phyloP scores from a whole-genome alignment of 2,888 invertebrate species.

The Octodonta nipae region DNA sequence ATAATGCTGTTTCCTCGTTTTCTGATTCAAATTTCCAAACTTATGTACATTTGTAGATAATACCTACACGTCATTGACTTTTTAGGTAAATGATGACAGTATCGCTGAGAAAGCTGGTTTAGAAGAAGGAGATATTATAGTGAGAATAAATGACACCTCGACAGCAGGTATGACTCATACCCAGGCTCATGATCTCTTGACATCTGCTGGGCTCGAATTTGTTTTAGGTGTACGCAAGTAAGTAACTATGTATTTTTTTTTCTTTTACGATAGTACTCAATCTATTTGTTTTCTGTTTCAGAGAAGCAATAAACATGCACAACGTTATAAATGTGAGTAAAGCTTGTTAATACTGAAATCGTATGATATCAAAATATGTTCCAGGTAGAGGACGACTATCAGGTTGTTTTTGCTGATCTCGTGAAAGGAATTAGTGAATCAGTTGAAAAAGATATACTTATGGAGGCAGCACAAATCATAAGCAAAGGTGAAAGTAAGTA shows the following conservation, averaged over 20 bases:
- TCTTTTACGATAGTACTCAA: no score
- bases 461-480: no score
- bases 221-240: slow-evolving; percentile 60
- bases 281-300: no score
- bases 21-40: neutral
- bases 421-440: slow-evolving; percentile 9
- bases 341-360: no score
- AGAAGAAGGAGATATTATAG: slow-evolving; percentile 69
- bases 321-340: slow-evolving; percentile 6
- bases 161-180: slow-evolving; percentile 60
- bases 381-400: slow-evolving; percentile 15
- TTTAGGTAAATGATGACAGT: slow-evolving; percentile 65
- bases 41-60: slow-evolving; percentile 1
- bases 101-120: slow-evolving; percentile 73
- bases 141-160: slow-evolving; percentile 58
- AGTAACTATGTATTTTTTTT: no score
- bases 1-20: no score
- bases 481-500: no score
- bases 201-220: slow-evolving; percentile 57
- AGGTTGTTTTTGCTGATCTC: slow-evolving; percentile 19
- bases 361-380: no score
- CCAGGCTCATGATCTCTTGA: slow-evolving; percentile 61
- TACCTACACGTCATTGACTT: slow-evolving; percentile 5
- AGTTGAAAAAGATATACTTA: slow-evolving; percentile 10
- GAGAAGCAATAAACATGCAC: neutral